Conservation (phyloP, 1,140 invertebrate genomes). For the Sycobia sp. region DNA sequence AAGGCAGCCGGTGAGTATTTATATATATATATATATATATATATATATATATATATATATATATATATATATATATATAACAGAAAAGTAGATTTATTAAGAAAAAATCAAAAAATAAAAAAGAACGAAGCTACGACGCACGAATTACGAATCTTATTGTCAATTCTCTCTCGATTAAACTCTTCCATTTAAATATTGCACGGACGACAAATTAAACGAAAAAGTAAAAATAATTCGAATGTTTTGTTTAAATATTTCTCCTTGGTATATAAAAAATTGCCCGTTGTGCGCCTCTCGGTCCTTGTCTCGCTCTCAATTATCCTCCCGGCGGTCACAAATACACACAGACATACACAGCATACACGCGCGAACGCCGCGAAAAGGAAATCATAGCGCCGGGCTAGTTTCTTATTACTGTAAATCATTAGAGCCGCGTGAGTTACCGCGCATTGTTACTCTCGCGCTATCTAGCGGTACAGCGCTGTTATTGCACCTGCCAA, state of each 20-base stretch:
- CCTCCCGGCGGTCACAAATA: conserved; percentile 2
- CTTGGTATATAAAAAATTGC: no score
- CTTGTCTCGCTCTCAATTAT: conserved; percentile 21
- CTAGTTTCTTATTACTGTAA: conserved; percentile 56
- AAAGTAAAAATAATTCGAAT: no score
- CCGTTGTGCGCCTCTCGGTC: conserved; percentile 18
- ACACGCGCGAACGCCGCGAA: conserved; percentile 15
- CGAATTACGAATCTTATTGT: no score
- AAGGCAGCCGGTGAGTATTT: conserved; percentile 87
- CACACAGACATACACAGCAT: no score
- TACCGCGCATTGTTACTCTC: conserved; percentile 53
- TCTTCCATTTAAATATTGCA: no score
- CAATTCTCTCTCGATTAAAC: no score
- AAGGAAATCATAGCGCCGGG: conserved; percentile 37
- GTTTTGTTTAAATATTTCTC: no score
- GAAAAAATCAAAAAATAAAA: not conserved
- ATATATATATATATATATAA: no score
- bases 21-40: no score
- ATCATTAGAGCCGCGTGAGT: conserved; percentile 54
- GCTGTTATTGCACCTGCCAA: conserved; percentile 46
- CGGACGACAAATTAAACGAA: no score
- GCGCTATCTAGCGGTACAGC: conserved; percentile 25
- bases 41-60: no score
- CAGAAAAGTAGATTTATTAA: no score
- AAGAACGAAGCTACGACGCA: not conserved